Evolutionary conservation across 2,888 invertebrate genomes (phyloP), one percentile per base, ranked within the genome.

Genomic region (Actias luna): DNA sequence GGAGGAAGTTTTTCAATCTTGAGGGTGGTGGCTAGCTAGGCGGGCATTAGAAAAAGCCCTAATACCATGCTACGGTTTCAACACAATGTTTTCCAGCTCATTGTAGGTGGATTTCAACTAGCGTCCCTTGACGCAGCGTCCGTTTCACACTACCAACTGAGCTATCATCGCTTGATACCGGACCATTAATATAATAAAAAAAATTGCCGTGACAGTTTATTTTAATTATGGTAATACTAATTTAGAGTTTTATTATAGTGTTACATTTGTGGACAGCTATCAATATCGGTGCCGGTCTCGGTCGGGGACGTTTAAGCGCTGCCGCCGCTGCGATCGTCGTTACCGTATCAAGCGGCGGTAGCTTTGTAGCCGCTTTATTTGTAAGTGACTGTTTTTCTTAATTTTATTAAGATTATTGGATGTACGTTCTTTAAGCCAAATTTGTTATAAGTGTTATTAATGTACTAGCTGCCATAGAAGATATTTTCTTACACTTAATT

Each of bases 221-320:
- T 46, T 22, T 46, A 25, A 12, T 12, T 10, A 25, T 12, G 46
- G 22, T 12, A 22, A 16, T 18, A 50, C 22, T 50, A 22, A 50
- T 50, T 22, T 50, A 4, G 22, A 50, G 10, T 50, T 50, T 50
- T 16, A 25, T 50, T 50, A 42, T 42, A 50, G 46, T 25, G 66
- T 25, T 46, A 66, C 25, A 1, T 60, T 42, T 59, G 22, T 52
- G 18, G 25, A 16, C 69, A 76, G 76, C 12, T 74, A 72, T 60
- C 18, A 35, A 7, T 75, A 76, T 75, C 75, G 82, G 4, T 84
- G 84, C 58, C 75, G 83, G 0, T 81, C 84, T 0, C 73, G 78
- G 0, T 79, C 77, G 0, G 84, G 84, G 0, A 66, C 71, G 0
- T 84, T 82, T 76, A 83, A 85, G 66, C 72, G 76, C 8, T 85